These are phyloP conservation scores for Scolopax rusticola DNA, from an alignment of 2,797 vertebrate genomes.

Conservation along the genomic window DNA sequence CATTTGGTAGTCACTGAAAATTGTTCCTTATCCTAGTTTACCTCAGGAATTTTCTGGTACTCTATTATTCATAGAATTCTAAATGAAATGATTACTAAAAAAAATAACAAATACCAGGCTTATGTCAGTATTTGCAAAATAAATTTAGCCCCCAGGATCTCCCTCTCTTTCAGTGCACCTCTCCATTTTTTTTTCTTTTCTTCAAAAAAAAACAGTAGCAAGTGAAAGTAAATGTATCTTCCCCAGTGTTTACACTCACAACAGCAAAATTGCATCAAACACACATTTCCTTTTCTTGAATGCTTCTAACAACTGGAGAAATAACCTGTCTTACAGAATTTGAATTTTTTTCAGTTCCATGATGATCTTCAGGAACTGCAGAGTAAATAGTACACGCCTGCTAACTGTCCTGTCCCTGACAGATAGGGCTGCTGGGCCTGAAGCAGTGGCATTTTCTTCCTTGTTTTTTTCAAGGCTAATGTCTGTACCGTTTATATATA, in stretches of 20 bases:
- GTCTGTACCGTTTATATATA: neutral
- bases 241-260: neutral
- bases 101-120: neutral
- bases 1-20: neutral
- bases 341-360: neutral
- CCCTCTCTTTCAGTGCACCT: neutral
- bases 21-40: neutral
- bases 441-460: neutral
- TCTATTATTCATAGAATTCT: neutral
- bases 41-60: neutral
- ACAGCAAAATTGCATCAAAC: neutral
- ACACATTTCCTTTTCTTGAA: neutral
- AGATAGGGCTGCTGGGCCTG: neutral
- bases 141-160: neutral
- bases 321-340: neutral
- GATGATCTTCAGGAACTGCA: neutral
- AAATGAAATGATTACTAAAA: constrained; percentile 12
- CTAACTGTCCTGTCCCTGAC: neutral
- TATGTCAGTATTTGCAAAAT: constrained; percentile 14
- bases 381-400: neutral
- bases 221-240: neutral
- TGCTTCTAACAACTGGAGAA: neutral
- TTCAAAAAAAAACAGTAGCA: neutral
- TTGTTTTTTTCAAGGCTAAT: neutral
- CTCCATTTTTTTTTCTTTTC: neutral